These are phyloP conservation scores for Otus scops DNA, from an alignment of 2,797 vertebrate genomes.

Conservation along the genomic window DNA sequence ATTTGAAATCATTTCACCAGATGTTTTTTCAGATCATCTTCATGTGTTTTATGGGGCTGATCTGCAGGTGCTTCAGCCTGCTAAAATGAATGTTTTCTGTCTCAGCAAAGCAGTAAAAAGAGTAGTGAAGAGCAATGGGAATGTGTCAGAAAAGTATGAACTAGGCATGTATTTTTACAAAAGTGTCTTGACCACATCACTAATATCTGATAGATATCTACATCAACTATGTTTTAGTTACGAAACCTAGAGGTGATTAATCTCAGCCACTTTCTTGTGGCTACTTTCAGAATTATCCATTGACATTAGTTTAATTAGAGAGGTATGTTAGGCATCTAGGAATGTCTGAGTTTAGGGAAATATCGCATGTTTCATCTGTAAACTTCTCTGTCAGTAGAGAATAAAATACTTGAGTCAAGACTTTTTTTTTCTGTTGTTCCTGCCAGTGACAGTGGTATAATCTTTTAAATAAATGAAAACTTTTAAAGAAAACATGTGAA, in stretches of 20 bases:
- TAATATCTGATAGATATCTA: background rate
- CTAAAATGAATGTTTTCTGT: background rate
- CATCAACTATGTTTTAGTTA: background rate
- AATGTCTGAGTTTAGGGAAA: background rate
- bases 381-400: background rate
- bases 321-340: background rate
- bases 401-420: background rate
- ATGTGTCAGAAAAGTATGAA: background rate
- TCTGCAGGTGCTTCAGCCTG: background rate
- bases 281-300: background rate
- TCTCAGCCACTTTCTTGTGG: background rate
- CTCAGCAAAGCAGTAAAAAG: background rate
- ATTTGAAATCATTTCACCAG: background rate
- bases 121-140: background rate
- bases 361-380: fast-evolving
- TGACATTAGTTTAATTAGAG: background rate
- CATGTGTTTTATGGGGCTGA: background rate
- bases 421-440: too few relatives aligned
- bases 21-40: background rate
- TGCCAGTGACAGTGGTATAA: background rate
- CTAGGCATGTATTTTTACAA: background rate
- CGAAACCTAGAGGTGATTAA: background rate
- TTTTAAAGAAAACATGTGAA: background rate
- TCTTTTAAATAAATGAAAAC: background rate
- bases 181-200: background rate